Percentiles rank a stretch among this genome's conserved stretches.
Evolutionary conservation across 2,113 vertebrate species (phyloP).

Genomic region (Dunckerocampus dactyliophorus): DNA sequence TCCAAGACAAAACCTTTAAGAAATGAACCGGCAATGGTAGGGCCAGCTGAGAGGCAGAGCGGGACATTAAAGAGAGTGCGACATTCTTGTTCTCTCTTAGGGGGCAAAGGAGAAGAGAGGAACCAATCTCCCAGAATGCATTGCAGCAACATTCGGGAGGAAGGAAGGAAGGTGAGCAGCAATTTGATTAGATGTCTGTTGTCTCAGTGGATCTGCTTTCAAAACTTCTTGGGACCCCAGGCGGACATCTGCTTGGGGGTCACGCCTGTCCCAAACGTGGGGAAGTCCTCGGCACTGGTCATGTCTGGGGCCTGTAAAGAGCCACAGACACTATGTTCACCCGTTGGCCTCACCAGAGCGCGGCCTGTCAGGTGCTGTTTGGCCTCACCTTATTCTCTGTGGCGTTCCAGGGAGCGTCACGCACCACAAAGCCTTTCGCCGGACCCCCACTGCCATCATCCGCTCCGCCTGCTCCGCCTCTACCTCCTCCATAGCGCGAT

Average conservation of each 20-base stretch:
- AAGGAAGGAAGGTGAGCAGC: slow-evolving; percentile 57
- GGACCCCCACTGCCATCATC: slow-evolving; percentile 67
- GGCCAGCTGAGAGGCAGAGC: slow-evolving; percentile 30
- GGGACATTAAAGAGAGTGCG: slow-evolving; percentile 26
- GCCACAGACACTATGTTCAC: neutral
- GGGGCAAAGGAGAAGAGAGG: slow-evolving; percentile 4
- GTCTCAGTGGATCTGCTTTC: slow-evolving; percentile 50
- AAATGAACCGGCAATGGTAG: slow-evolving; percentile 13
- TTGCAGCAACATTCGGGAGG: slow-evolving; percentile 54
- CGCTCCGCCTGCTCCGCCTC: slow-evolving; percentile 56
- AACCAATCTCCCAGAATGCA: slow-evolving; percentile 49
- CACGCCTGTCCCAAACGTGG: slow-evolving; percentile 74
- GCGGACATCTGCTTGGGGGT: slow-evolving; percentile 76
- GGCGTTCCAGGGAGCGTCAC: slow-evolving; percentile 80
- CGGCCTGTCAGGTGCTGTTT: too few species aligned
- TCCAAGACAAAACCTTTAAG: neutral
- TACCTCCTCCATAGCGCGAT: slow-evolving; percentile 63
- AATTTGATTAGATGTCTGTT: slow-evolving; percentile 45
- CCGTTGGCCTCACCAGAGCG: neutral
- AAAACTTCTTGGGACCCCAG: slow-evolving; percentile 82
- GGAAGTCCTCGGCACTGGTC: slow-evolving; percentile 82
- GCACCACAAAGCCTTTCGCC: slow-evolving; percentile 78
- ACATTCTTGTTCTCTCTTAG: slow-evolving; percentile 10
- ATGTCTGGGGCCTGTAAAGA: slow-evolving; percentile 75
- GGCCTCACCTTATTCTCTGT: slow-evolving; percentile 71